Percentiles rank a stretch among this genome's conserved stretches.
Evolutionary conservation across 2,888 invertebrate species (phyloP).

Genomic region (Leistus spinibarbis): DNA sequence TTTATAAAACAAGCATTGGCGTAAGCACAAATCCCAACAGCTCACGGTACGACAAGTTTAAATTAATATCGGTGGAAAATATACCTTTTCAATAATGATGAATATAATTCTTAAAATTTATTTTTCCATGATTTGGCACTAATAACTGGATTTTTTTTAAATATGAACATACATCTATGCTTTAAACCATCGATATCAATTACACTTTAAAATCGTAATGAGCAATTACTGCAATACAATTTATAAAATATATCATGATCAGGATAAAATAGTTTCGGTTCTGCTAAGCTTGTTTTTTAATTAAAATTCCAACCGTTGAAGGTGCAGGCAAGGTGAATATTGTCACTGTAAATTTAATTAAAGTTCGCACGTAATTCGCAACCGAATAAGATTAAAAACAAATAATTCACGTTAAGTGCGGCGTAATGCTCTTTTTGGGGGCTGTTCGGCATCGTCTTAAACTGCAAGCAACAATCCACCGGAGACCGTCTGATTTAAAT

Average conservation of each 20-base stretch:
- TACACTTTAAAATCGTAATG: too few relatives aligned
- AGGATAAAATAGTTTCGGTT: not conserved
- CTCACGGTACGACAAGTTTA: too few relatives aligned
- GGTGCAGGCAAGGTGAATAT: conserved; percentile 20
- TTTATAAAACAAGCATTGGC: too few relatives aligned
- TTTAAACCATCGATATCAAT: too few relatives aligned
- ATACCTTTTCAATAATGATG: too few relatives aligned
- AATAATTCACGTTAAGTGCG: conserved; percentile 31
- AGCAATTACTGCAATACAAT: not conserved
- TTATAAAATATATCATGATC: not conserved
- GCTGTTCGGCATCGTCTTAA: not conserved
- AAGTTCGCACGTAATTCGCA: conserved; percentile 22
- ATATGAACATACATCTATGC: too few relatives aligned
- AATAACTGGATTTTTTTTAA: too few relatives aligned
- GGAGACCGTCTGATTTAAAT: conserved; percentile 19
- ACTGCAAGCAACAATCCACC: not conserved
- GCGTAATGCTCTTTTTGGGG: not conserved
- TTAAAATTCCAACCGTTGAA: conserved; percentile 13
- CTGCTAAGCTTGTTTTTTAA: not conserved
- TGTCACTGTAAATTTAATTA: conserved; percentile 36
- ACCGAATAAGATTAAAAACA: conserved; percentile 37
- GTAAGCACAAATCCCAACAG: too few relatives aligned
- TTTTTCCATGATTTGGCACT: too few relatives aligned
- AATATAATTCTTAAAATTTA: too few relatives aligned
- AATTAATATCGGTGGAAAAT: too few relatives aligned